Evolutionary conservation across 2,888 invertebrate species (phyloP), one percentile per base, ranked within the genome.

Genomic region (Neoaliturus tenellus): DNA sequence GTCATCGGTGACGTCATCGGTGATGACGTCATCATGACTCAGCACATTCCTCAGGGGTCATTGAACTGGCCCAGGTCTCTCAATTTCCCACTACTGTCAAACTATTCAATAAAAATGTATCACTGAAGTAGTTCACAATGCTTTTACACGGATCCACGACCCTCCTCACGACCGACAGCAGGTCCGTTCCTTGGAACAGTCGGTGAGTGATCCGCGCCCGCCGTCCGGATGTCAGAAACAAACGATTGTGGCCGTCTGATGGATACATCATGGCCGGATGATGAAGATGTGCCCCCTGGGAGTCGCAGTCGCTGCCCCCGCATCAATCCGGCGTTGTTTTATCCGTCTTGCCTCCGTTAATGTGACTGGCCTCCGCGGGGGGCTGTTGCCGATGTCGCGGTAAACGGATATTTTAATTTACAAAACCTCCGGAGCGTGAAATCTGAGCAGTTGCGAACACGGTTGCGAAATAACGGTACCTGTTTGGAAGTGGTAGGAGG

Each of bases 201-300:
- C 55, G 12, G 55, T 62, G 62, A 62, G 62, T 62, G 62, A 62
- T 62, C 8, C 62, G 14, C 62, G 62, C 28, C 4, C 62, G 62
- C 14, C 14, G 62, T 17, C 0, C 0, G 1, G 28, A 62, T 62
- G 62, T 62, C 62, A 62, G 62, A 31, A 31, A 62, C 62, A 62
- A 62, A 62, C 62, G 62, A 62, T 62, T 31, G 28, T 62, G 28
- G 62, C 62, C 23, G 62, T 12, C 62, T 62, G 62, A 62, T 62
- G 62, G 62, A 62, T 62, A 28, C 12, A 31, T 62, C 62, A 31
- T 3, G 55, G 14, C n/a, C 23, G 12, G 28, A 62, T 62, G 62
- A 62, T 62, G 62, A 62, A 62, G 62, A 62, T 31, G 62, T 62
- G 31, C 62, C 62, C 62, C 62, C 62, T 62, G 17, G 62, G 31